Evolutionary conservation across 2,797 vertebrate species (phyloP), one percentile per base, ranked within the genome.

Genomic region (Rhinatrema bivittatum): DNA sequence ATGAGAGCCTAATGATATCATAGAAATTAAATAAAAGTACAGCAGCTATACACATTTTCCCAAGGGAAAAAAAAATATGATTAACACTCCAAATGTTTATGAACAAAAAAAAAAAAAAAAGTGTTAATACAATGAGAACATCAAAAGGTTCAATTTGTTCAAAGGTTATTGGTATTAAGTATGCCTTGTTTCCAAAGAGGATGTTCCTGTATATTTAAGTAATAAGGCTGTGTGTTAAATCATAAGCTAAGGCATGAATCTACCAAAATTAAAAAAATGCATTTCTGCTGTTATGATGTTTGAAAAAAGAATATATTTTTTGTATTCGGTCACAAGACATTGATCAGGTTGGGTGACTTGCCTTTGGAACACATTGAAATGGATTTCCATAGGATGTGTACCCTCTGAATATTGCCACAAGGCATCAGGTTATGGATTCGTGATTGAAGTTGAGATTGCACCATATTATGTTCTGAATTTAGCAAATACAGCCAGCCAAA

Each of bases 1-100:
- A 91, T 88, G 88, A 88, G 85, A 89, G 84, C 24, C 63, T 78
- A 84, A 25, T 64, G 72, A 80, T 76, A 73, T 53, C 68, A 73
- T 51, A 27, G 49, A 42, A 66, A 54, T 56, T 63, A 58, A 73
- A 63, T 70, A 74, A 75, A 64, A 68, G 72, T 58, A 59, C 57
- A 53, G 27, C 2, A 35, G 48, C 50, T 47, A 42, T 57, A 44
- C 49, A 52, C 50, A 59, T 74, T 54, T 63, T 70, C 53, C 65
- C 68, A 64, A 33, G 38, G 17, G 38, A 27, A 50, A 46, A 12
- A 5, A 7, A 20, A 37, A 16, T 26, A 40, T 51, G 39, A 47
- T 32, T 62, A 25, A 48, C n/a, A n/a, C 32, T 60, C 60, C 26
- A 16, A 20, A 8, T 10, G 0, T 31, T 34, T 14, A 3, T 7